A percentile compares a stretch with the other conserved stretches of the same genome.
Conservation (phyloP, 2,113 vertebrate genomes). For the Crypturellus undulatus region DNA sequence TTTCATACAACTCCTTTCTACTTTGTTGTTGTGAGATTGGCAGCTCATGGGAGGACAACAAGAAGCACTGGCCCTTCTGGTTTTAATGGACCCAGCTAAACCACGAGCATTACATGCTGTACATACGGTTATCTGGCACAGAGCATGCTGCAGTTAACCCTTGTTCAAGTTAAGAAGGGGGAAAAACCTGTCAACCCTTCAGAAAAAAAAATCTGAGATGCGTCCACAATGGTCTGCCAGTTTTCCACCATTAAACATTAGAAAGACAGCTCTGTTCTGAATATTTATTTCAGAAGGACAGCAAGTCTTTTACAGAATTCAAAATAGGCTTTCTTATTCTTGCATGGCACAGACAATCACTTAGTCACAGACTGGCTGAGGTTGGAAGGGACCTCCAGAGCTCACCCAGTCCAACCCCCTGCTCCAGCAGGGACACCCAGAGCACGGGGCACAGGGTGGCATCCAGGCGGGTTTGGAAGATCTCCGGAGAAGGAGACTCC, state of each 20-base stretch:
- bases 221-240: background rate
- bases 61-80: constrained; percentile 1
- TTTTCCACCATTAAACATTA: background rate
- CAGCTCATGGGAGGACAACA: background rate
- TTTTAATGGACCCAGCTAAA: constrained; percentile 4
- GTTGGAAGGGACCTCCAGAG: too few species aligned
- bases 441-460: too few species aligned
- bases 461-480: too few species aligned
- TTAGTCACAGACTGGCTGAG: too few species aligned
- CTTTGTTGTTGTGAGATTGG: background rate
- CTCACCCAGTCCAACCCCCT: too few species aligned
- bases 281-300: background rate
- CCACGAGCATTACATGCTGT: background rate
- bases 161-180: background rate
- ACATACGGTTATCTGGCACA: background rate
- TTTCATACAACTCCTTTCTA: background rate
- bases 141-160: background rate
- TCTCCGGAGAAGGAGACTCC: too few species aligned
- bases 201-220: background rate
- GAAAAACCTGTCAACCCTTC: background rate
- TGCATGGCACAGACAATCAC: too few species aligned
- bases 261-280: background rate
- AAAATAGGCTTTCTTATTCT: background rate
- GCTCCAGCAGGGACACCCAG: too few species aligned
- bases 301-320: background rate